A percentile compares a stretch with the other conserved stretches of the same genome.
These are phyloP conservation scores for Scortum barcoo DNA, from an alignment of 2,113 vertebrate genomes.

Conservation along the genomic window DNA sequence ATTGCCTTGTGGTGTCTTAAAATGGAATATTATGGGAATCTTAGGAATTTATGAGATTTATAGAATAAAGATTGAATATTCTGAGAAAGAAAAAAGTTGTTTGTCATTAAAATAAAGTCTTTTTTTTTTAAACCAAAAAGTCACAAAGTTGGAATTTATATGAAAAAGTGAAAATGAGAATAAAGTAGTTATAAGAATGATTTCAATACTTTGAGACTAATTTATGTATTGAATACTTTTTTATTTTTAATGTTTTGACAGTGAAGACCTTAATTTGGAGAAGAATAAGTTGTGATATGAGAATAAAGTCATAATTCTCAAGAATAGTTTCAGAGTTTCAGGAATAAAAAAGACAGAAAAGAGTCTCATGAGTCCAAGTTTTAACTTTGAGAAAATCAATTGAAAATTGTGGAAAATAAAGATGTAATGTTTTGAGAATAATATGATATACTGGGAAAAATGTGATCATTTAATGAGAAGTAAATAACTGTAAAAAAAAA, in stretches of 20 bases:
- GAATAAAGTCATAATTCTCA: too few species aligned
- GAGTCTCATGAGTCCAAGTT: not conserved
- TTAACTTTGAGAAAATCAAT: not conserved
- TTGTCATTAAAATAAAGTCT: not conserved
- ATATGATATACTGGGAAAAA: not conserved
- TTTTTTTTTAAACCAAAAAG: not conserved
- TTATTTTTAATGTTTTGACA: not conserved
- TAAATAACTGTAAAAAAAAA: too few species aligned
- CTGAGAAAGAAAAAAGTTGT: not conserved
- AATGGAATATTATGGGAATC: not conserved
- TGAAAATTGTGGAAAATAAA: too few species aligned
- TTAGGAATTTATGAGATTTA: not conserved
- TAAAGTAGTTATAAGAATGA: not conserved
- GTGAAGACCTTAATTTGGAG: not conserved
- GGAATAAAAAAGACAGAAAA: not conserved
- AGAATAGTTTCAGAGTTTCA: too few species aligned
- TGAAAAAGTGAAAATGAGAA: not conserved
- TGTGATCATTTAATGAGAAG: too few species aligned
- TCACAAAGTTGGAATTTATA: not conserved
- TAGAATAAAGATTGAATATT: not conserved
- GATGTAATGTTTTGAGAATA: not conserved
- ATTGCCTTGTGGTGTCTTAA: constrained; percentile 24
- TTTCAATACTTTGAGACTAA: not conserved
- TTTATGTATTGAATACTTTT: too few species aligned
- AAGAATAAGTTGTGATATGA: too few species aligned